Conservation (phyloP, 1,140 invertebrate species). For the Palaemon carinicauda region DNA sequence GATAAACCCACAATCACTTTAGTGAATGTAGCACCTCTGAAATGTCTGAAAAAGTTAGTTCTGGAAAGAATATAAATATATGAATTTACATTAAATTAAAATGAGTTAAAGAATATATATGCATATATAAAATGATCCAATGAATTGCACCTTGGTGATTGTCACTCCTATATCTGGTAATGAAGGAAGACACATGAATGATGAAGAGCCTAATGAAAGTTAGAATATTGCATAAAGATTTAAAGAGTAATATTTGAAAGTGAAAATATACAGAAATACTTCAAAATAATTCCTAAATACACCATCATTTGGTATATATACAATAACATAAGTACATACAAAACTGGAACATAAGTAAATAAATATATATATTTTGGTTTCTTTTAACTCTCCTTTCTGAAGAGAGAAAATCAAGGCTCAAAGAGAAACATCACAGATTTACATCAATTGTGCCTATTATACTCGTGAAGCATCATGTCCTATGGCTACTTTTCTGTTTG, state of each 20-base stretch:
- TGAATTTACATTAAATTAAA: background rate
- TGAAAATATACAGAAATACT: background rate
- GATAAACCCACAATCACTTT: conserved; percentile 33
- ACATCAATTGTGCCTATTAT: conserved; percentile 54
- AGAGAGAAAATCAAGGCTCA: background rate
- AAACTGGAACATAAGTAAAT: conserved; percentile 49
- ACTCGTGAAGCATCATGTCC: conserved; percentile 49
- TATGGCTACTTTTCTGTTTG: conserved; percentile 38
- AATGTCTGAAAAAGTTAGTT: background rate
- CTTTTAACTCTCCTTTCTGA: background rate
- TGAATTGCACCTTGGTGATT: conserved; percentile 32
- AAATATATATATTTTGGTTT: conserved; percentile 49
- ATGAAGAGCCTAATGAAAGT: background rate
- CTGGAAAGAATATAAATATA: background rate
- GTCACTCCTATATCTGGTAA: conserved; percentile 31
- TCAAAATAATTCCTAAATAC: conserved; percentile 16
- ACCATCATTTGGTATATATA: conserved; percentile 25
- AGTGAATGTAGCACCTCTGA: conserved; percentile 4
- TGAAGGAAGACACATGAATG: conserved; percentile 23
- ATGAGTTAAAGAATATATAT: background rate
- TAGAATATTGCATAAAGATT: background rate
- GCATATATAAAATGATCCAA: background rate
- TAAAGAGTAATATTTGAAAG: background rate
- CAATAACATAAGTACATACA: conserved; percentile 50
- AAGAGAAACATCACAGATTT: conserved; percentile 50